A percentile compares a stretch with the other conserved stretches of the same genome.
These are phyloP conservation scores for Harpalus rubripes DNA, from an alignment of 2,888 invertebrate species.

Conservation along the genomic window DNA sequence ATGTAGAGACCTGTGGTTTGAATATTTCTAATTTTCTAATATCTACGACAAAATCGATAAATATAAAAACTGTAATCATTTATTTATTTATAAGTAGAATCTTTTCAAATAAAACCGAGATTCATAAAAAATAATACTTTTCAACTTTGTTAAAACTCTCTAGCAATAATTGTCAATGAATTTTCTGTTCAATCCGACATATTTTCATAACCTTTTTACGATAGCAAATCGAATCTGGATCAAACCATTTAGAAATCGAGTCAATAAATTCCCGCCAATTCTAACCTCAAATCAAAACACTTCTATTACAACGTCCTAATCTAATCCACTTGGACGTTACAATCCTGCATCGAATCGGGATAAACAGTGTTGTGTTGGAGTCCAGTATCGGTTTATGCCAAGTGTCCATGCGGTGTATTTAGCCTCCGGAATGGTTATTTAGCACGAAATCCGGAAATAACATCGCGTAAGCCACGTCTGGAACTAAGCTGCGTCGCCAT, in stretches of 20 bases:
- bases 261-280: constrained; percentile 39
- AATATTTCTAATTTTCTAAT: too few relatives aligned
- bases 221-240: constrained; percentile 5
- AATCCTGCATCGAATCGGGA: background rate
- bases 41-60: too few relatives aligned
- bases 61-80: too few relatives aligned
- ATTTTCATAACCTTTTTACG: constrained; percentile 15
- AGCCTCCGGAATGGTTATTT: constrained; percentile 63
- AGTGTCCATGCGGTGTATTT: constrained; percentile 51
- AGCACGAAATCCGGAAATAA: constrained; percentile 66
- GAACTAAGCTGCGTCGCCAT: constrained; percentile 45
- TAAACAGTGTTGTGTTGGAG: background rate
- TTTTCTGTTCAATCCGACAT: background rate
- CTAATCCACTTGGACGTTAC: constrained; percentile 33
- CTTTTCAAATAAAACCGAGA: too few relatives aligned
- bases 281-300: constrained; percentile 40
- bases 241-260: constrained; percentile 25
- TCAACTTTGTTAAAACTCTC: too few relatives aligned
- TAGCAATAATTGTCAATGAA: too few relatives aligned
- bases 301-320: background rate
- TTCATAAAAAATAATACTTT: too few relatives aligned
- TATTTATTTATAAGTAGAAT: too few relatives aligned
- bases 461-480: constrained; percentile 41
- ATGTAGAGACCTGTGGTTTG: too few relatives aligned
- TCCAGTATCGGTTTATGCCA: constrained; percentile 41